These are phyloP conservation scores for Stylophora pistillata DNA, from an alignment of 64 coral and sea anemone genomes.

Conservation along the genomic window DNA sequence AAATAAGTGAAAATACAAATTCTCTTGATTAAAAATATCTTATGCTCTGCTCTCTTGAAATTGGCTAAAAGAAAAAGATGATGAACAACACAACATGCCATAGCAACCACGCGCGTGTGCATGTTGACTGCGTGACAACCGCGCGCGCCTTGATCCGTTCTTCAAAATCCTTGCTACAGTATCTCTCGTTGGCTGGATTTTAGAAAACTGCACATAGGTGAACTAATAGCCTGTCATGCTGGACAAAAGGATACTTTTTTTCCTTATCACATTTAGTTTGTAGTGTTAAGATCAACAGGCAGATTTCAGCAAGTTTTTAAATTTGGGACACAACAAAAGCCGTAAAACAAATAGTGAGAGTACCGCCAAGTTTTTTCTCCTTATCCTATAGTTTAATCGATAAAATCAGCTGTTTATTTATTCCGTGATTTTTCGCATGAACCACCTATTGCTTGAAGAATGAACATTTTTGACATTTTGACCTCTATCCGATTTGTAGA, in stretches of 20 bases:
- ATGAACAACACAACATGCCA: conserved; percentile 15
- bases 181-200: neutral
- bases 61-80: neutral
- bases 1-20: neutral
- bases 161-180: neutral
- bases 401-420: neutral
- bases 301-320: too few relatives aligned
- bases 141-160: neutral
- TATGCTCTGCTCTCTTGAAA: neutral
- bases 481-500: neutral
- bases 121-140: neutral
- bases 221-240: too few relatives aligned
- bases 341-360: too few relatives aligned
- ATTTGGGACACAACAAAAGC: too few relatives aligned
- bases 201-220: too few relatives aligned
- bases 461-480: conserved; percentile 18
- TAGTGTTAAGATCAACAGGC: too few relatives aligned
- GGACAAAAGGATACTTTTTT: too few relatives aligned
- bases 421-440: conserved; percentile 4
- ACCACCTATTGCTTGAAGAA: neutral
- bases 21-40: neutral
- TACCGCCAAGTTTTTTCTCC: too few relatives aligned
- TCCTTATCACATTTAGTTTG: too few relatives aligned
- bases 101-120: conserved; percentile 41
- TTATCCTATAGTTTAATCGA: neutral